Conservation (phyloP, 2,113 vertebrate species). For the Rhinolophus ferrumequinum region DNA sequence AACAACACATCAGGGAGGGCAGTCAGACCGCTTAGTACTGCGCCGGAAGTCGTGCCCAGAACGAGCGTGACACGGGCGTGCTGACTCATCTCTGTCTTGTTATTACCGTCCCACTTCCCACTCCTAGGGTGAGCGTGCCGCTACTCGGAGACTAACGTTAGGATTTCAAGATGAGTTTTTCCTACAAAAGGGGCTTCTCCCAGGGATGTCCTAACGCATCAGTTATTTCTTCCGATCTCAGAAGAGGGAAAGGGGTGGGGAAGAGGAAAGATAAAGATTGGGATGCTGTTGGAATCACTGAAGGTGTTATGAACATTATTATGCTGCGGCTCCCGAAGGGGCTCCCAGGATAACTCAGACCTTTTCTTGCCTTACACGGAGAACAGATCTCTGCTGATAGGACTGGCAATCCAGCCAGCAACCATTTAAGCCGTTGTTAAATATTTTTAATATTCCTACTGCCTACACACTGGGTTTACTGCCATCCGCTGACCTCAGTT, state of each 20-base stretch:
- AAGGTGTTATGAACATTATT: rapidly evolving
- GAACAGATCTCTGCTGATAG: not conserved
- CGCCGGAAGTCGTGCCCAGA: no score
- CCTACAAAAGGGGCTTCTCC: not conserved
- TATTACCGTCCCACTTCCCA: no score
- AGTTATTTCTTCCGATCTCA: no score
- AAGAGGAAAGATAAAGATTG: rapidly evolving
- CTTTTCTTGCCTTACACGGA: not conserved
- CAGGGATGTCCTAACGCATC: not conserved
- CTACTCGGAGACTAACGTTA: not conserved
- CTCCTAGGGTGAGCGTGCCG: not conserved
- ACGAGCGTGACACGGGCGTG: rapidly evolving
- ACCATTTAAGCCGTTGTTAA: not conserved
- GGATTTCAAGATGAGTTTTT: not conserved
- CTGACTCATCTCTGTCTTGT: not conserved
- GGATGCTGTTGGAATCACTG: not conserved
- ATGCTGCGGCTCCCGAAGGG: not conserved
- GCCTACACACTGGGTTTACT: not conserved
- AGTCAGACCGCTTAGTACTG: no score
- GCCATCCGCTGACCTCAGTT: not conserved
- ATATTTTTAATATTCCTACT: rapidly evolving
- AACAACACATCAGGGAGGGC: no score
- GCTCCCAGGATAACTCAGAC: not conserved
- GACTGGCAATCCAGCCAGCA: rapidly evolving
- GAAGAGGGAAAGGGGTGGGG: not conserved